Evolutionary conservation across 2,888 invertebrate species (phyloP).

Genomic region (Aphrophora alni): DNA sequence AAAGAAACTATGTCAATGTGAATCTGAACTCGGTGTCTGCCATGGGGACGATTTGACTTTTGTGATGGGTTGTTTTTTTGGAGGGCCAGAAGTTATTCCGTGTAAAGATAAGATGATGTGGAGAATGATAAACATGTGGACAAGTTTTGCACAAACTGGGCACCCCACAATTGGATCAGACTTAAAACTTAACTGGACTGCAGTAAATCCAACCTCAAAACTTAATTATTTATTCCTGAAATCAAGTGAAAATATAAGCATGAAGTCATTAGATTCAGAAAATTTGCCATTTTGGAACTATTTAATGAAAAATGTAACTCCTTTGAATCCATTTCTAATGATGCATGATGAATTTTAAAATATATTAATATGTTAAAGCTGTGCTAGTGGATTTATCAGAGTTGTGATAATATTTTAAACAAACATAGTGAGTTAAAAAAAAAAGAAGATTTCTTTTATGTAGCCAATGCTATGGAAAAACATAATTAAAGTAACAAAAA

Average conservation of each 20-base stretch:
- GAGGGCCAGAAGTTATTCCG: background rate
- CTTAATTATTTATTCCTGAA: background rate
- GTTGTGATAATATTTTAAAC: no score
- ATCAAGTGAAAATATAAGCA: background rate
- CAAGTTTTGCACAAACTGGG: conserved; percentile 65
- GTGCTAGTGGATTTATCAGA: no score
- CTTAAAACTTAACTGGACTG: background rate
- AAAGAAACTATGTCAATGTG: conserved; percentile 15
- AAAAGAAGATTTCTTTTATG: no score
- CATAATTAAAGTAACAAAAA: no score
- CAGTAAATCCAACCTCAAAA: background rate
- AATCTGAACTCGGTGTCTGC: conserved; percentile 15
- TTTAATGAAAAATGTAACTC: background rate
- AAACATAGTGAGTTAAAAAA: no score
- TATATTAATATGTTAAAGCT: background rate
- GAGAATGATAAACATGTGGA: conserved; percentile 62
- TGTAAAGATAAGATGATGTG: conserved; percentile 56
- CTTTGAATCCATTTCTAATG: background rate
- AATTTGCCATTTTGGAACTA: background rate
- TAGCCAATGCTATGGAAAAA: no score
- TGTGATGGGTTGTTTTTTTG: background rate
- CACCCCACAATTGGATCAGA: conserved; percentile 54
- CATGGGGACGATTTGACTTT: conserved; percentile 30
- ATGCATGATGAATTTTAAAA: background rate
- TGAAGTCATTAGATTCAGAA: background rate